These are phyloP conservation scores for Julus scandinavius DNA, from an alignment of 2,888 invertebrate species.

Conservation along the genomic window DNA sequence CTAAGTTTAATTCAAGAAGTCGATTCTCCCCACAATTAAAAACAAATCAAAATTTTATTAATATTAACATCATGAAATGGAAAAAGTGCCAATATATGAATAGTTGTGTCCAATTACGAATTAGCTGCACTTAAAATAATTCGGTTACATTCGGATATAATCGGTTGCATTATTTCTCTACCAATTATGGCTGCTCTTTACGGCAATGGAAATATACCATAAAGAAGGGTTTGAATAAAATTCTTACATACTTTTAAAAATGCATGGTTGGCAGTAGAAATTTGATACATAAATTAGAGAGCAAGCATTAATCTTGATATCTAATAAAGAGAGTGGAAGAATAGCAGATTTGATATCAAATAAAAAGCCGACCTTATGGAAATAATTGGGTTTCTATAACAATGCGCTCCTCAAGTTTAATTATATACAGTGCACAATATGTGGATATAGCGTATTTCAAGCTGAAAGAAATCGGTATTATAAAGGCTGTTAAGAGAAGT, in stretches of 20 bases:
- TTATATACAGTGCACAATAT: not conserved
- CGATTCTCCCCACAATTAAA: no score
- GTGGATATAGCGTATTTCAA: not conserved
- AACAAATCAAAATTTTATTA: no score
- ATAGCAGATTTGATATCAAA: not conserved
- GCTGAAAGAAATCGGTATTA: not conserved
- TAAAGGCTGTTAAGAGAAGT: not conserved
- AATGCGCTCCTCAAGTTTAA: not conserved
- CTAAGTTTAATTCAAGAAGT: no score
- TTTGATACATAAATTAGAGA: not conserved
- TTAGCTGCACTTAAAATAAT: not conserved
- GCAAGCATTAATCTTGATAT: not conserved
- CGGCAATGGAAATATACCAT: not conserved
- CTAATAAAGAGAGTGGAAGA: constrained; percentile 13
- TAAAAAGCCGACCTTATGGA: not conserved
- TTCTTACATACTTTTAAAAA: not conserved
- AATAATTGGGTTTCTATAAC: constrained; percentile 30
- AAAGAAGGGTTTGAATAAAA: not conserved
- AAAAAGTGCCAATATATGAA: no score
- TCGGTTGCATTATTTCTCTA: constrained; percentile 6
- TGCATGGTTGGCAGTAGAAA: not conserved
- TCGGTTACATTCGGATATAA: no score
- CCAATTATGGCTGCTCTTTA: not conserved
- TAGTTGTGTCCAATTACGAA: not conserved
- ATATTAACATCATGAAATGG: no score